phyloP scores from a whole-genome alignment of 2,888 invertebrate species.

The Scaeva pyrastri region DNA sequence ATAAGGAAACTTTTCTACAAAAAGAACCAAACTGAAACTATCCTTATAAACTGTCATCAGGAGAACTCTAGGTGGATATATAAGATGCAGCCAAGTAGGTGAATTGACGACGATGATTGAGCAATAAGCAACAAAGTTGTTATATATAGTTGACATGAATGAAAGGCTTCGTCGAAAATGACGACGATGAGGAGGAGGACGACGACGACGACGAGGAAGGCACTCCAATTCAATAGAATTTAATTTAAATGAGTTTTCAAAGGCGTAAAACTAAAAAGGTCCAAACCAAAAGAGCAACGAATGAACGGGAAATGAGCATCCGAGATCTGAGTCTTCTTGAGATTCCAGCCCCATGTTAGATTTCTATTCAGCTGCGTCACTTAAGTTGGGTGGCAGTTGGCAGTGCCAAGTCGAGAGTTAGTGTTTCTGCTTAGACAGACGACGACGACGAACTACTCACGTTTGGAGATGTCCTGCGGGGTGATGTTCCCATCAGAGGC shows the following conservation, averaged over 20 bases:
- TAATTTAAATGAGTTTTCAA: conserved; percentile 71
- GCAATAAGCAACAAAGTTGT: neutral
- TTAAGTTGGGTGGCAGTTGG: neutral
- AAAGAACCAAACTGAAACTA: neutral
- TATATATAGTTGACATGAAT: conserved; percentile 17
- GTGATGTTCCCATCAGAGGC: too few species aligned
- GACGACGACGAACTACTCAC: too few species aligned
- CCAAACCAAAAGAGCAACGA: conserved; percentile 35
- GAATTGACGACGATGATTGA: conserved; percentile 24
- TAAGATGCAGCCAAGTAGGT: neutral
- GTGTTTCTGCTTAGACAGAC: too few species aligned
- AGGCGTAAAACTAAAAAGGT: conserved; percentile 48
- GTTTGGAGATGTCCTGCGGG: neutral
- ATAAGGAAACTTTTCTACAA: conserved; percentile 16
- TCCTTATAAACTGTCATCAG: conserved; percentile 1
- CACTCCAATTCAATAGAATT: conserved; percentile 64
- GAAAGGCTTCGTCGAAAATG: neutral
- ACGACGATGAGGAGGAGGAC: neutral
- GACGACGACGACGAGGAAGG: conserved; percentile 20
- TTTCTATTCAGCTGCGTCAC: neutral
- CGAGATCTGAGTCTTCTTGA: conserved; percentile 22
- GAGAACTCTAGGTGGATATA: neutral
- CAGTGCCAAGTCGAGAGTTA: conserved; percentile 9
- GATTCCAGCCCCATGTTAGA: too few species aligned
- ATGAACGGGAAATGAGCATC: conserved; percentile 59